A percentile compares a stretch with the other conserved stretches of the same genome.
Conservation (phyloP, 2,888 invertebrate genomes). For the Xanthorhoe designata region DNA sequence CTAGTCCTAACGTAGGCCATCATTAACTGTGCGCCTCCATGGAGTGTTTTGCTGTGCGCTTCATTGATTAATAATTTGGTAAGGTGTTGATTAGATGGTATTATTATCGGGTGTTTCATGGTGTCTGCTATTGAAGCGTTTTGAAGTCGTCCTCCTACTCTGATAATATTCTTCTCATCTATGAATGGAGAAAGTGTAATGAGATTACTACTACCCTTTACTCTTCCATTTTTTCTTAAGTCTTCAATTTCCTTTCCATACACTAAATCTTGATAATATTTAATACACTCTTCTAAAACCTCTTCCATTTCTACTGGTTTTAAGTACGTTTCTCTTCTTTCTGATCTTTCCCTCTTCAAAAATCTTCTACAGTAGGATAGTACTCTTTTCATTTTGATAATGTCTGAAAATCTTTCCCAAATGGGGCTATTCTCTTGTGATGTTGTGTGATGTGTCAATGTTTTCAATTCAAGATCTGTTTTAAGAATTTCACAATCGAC, state of each 20-base stretch:
- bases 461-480: conserved; percentile 6
- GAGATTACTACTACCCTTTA: conserved; percentile 27
- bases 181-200: conserved; percentile 31
- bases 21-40: conserved; percentile 45
- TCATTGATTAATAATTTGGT: conserved; percentile 39
- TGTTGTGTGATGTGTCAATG: background rate
- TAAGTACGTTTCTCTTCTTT: conserved; percentile 10
- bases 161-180: conserved; percentile 30
- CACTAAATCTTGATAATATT: conserved; percentile 12
- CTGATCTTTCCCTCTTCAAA: conserved; percentile 3
- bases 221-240: conserved; percentile 21
- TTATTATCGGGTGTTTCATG: conserved; percentile 37
- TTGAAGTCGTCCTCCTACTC: conserved; percentile 38
- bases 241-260: conserved; percentile 1
- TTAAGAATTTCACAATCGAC: no score
- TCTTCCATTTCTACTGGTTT: background rate
- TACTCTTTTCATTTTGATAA: conserved; percentile 28
- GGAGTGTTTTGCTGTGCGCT: conserved; percentile 44
- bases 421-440: conserved; percentile 8
- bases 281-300: conserved; percentile 9
- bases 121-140: conserved; percentile 12
- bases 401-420: conserved; percentile 29
- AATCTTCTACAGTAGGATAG: conserved; percentile 30
- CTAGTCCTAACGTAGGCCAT: conserved; percentile 32
- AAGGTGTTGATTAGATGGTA: conserved; percentile 17